Evolutionary conservation across 2,888 invertebrate genomes (phyloP).

Genomic region (Caradrina clavipalpis): DNA sequence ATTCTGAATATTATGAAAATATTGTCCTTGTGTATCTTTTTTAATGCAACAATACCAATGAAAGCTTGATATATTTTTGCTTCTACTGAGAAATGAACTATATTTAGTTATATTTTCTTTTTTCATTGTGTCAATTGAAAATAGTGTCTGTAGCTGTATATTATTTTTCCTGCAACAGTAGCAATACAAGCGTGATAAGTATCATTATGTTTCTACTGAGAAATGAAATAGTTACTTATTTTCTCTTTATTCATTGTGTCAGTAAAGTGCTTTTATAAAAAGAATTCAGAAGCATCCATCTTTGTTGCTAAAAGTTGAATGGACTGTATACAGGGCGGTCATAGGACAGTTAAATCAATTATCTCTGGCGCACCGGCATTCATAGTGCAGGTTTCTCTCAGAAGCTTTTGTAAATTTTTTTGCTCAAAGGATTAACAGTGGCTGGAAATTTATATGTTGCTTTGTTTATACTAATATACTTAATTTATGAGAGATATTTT

Average conservation of each 20-base stretch:
- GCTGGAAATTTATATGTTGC: background rate
- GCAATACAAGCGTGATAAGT: too few species aligned
- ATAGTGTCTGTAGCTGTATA: too few species aligned
- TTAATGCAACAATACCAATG: too few species aligned
- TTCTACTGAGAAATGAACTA: background rate
- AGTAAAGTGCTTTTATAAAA: background rate
- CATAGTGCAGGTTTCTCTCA: background rate
- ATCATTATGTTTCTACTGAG: too few species aligned
- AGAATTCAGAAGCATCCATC: background rate
- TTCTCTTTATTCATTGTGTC: background rate
- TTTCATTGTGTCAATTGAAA: background rate
- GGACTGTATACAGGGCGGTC: background rate
- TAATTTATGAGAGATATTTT: too few species aligned
- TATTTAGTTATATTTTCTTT: background rate
- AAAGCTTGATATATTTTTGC: too few species aligned
- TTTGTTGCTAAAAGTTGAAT: slow-evolving; percentile 14
- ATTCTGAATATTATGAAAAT: too few species aligned
- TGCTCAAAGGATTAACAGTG: background rate
- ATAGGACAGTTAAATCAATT: slow-evolving; percentile 16
- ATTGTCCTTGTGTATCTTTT: too few species aligned
- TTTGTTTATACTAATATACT: too few species aligned
- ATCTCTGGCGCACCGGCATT: background rate
- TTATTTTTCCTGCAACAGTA: too few species aligned
- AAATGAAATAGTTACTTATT: background rate
- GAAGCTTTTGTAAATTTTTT: background rate